Base-by-base conservation (phyloP, 2,888 invertebrate species). In the Sympetrum striolatum region DNA sequence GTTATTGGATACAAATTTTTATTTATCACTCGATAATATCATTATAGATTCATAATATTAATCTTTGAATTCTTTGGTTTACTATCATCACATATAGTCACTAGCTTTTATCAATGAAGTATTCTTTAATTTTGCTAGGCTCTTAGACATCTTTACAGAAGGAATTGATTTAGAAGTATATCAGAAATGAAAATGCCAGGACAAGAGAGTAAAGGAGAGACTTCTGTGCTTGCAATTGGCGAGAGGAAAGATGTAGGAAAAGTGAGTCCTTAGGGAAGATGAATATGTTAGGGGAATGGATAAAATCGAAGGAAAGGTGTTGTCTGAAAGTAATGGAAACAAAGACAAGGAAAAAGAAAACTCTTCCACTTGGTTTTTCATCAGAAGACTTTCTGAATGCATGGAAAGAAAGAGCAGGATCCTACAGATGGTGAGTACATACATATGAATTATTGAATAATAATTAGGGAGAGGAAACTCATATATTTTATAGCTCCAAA, bases 381-480 rank as follows among this genome's bases (percentile, higher is more conserved):
- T 86, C 64, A 60, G 60, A n/a, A 86, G 86, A 14, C 86, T 86
- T 12, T 31, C 86, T 0, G 86, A 86, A 58, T 86, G 86, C n/a
- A 86, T 86, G 86, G 86, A 86, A 37, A 64, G 58, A n/a, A 86
- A 86, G 60, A 86, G 86, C 37, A 37, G 37, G 60, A 58, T 60
- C 86, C 60, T 60, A 35, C 35, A n/a, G 86, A 86, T 60, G 86
- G 86, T 86, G 14, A 86, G 37, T 37, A 8, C 8, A 60, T 60
- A 18, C 2, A 53, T 53, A 18, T 18, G 15, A 1, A 1, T 53
- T 53, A 53, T 53, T 3, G 2, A 53, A 53, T 53, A 14, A 18
- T 53, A 3, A 53, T 8, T 1, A 10, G 4, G 44, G 18, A 18
- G 18, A 12, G 48, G 10, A 53, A 18, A 53, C 2, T 53, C 18